Base-by-base conservation (phyloP, 2,888 invertebrate genomes). In the Teleogryllus oceanicus region DNA sequence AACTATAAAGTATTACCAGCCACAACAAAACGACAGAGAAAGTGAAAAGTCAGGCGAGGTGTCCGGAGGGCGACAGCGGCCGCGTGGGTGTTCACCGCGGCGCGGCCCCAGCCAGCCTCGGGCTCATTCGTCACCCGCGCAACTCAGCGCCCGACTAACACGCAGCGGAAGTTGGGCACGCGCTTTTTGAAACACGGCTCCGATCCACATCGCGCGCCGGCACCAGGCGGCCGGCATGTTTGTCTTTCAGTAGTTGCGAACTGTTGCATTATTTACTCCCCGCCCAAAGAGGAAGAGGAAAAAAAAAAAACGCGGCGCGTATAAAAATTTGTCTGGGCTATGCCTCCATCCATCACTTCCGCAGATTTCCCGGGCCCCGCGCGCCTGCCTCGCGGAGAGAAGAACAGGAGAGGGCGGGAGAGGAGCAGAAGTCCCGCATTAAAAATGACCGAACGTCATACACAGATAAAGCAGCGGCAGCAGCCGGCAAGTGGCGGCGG, bases 201-300 rank as follows among this genome's bases (percentile, higher is more conserved):
- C 62, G 13, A 10, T 62, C 62, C n/a, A 4, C 62, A 62, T 37
- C 37, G 37, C 37, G 10, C 37, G 37, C 8, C 62, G 4, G n/a
- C n/a, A 11, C 24, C 24, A 24, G 24, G 24, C 24, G 24, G 24
- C 24, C 62, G 16, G n/a, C n/a, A 13, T 62, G 62, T 62, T 62
- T 62, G 62, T 62, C 62, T 62, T 62, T 62, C 62, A n/a, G 62
- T 62, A 62, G 62, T 62, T n/a, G n/a, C 62, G 12, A 62, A 62
- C 62, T 62, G 62, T n/a, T 62, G n/a, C 62, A n/a, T 62, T 62
- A 62, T 62, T 62, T 62, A n/a, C 62, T 62, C 16, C 37, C 5
- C 37, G 37, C 37, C 37, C 37, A 8, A 37, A 37, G 37, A 37
- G 37, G 37, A 37, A 37, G 37, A 37, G 37, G 10, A 10, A 37